Evolutionary conservation across 1,140 invertebrate genomes (phyloP), one percentile per base, ranked within the genome.

Genomic region (Drosophila athabasca): DNA sequence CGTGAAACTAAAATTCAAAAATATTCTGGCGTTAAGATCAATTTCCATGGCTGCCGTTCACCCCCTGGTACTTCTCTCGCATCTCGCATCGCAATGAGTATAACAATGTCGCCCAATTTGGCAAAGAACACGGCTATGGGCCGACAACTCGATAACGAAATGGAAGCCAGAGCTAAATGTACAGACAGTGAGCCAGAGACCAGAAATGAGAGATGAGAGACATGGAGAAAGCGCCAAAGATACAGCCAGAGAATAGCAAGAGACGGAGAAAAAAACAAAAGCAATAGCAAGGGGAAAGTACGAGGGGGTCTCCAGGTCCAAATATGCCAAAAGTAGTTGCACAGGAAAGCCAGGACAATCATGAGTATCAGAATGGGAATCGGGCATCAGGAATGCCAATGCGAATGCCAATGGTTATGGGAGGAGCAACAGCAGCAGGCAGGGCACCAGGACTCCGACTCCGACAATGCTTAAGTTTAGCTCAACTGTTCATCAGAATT

Each of bases 401-500:
- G 39, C 31, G 50, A 68, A 43, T 53, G 41, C 46, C 62, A 50
- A 50, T 65, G 43, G 62, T 51, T 68, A 68, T 22, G 54, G n/a
- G 17, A 55, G 22, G 5, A 71, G 24, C 53, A 59, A 59, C 39
- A 67, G 52, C 67, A 78, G 67, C 46, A 59, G 50, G 66, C 58
- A 62, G 57, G 26, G 62, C 68, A 61, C 7, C 7, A 62, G 54
- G 71, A 39, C 35, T 13, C 3, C 9, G 4, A 13, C 35, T 39
- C 11, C 11, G 57, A 77, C 72, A 50, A 64, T 49, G 81, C 65
- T 85, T 72, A 82, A 78, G 83, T 85, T 85, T 75, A 78, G 74
- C 79, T 78, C 75, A 76, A 87, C 73, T 88, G 84, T 88, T 88
- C 83, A 88, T 88, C 83, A 89, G 84, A 88, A 88, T 89, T 85